Evolutionary conservation across 2,113 vertebrate species (phyloP).

Genomic region (Progne subis): DNA sequence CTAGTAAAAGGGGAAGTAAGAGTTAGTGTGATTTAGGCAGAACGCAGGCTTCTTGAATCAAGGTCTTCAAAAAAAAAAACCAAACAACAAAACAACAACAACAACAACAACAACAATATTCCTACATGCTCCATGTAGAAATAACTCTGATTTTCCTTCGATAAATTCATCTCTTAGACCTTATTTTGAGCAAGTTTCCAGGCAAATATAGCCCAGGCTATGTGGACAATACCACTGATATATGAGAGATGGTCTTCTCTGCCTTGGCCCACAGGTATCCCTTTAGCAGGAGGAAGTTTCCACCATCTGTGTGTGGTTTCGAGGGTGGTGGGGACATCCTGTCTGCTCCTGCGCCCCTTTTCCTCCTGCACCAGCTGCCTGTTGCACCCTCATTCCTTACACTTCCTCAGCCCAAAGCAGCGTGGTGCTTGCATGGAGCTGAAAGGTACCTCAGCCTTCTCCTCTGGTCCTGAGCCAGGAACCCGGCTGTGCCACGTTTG

Average conservation of each 20-base stretch:
- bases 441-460: neutral
- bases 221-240: neutral
- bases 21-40: neutral
- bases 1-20: neutral
- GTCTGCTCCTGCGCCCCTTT: rapidly evolving
- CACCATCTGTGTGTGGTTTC: neutral
- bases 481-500: neutral
- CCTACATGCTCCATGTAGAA: neutral
- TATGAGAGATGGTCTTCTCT: rapidly evolving
- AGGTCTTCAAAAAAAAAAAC: neutral
- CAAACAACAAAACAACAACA: no score
- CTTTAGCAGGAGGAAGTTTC: neutral
- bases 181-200: neutral
- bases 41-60: neutral
- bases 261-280: neutral
- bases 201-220: neutral
- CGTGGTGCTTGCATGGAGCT: rapidly evolving
- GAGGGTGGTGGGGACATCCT: neutral
- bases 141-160: neutral
- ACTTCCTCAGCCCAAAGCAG: neutral
- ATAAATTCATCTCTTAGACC: neutral
- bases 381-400: rapidly evolving
- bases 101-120: neutral
- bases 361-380: rapidly evolving
- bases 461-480: neutral